These are phyloP conservation scores for Platygyra sinensis DNA, from an alignment of 64 coral and sea anemone genomes.

Conservation along the genomic window DNA sequence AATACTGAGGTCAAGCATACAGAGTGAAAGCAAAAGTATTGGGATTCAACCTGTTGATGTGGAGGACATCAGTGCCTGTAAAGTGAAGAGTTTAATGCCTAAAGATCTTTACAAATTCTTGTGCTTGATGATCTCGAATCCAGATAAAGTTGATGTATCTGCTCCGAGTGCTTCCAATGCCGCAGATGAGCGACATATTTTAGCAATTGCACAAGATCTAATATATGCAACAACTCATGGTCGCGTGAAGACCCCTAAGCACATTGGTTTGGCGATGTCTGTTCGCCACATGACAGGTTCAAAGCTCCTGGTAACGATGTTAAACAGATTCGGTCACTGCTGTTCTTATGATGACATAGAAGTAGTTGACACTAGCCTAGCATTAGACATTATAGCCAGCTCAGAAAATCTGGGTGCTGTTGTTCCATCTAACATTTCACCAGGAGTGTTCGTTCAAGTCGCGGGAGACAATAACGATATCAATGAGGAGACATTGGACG, in stretches of 20 bases:
- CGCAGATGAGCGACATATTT: neutral
- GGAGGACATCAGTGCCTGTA: no score
- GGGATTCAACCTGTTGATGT: no score
- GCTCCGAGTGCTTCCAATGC: neutral
- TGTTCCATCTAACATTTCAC: no score
- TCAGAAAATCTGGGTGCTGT: neutral
- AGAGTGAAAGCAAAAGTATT: no score
- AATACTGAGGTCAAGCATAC: no score
- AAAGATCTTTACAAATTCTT: no score
- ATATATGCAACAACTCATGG: constrained; percentile 35
- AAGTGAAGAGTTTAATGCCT: no score
- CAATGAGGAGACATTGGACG: constrained; percentile 48
- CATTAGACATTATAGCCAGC: constrained; percentile 40
- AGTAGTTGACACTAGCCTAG: constrained; percentile 26
- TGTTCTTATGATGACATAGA: constrained; percentile 37
- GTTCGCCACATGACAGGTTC: constrained; percentile 53
- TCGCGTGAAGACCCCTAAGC: neutral
- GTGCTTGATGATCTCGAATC: neutral
- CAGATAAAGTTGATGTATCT: neutral
- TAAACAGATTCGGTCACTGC: constrained; percentile 64
- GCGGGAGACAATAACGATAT: constrained; percentile 46
- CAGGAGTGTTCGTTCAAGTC: constrained; percentile 42
- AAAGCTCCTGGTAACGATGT: constrained; percentile 37
- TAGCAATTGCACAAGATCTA: neutral
- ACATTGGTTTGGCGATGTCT: constrained; percentile 51